phyloP scores from a whole-genome alignment of 2,888 invertebrate species.

The Polymixis flavicincta region DNA sequence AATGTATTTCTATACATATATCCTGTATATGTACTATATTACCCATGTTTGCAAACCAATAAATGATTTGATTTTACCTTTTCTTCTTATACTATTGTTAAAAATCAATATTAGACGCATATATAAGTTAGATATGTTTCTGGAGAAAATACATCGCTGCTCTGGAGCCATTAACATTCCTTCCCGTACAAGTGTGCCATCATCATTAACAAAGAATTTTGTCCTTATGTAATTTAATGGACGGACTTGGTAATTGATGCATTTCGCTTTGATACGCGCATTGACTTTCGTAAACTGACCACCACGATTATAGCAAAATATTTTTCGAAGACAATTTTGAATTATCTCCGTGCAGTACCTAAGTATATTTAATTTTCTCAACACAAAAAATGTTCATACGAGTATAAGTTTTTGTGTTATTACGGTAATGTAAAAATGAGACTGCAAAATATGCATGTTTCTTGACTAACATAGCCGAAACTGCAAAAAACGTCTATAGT shows the following conservation, averaged over 20 bases:
- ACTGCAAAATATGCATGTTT: neutral
- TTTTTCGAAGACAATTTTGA: neutral
- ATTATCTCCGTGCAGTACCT: neutral
- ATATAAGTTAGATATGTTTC: neutral
- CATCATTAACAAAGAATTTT: slow-evolving; percentile 29
- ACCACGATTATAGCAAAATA: neutral
- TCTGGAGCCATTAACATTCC: slow-evolving; percentile 36
- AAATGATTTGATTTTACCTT: too few species aligned
- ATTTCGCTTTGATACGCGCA: neutral
- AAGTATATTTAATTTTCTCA: neutral
- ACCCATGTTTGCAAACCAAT: too few species aligned
- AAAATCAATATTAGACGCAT: neutral
- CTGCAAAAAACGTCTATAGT: neutral
- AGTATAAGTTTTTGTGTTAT: neutral
- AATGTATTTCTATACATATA: too few species aligned
- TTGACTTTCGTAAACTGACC: neutral
- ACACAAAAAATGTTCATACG: neutral
- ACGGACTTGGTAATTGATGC: neutral
- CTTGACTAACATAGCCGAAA: neutral
- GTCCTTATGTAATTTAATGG: slow-evolving; percentile 14
- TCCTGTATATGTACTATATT: too few species aligned
- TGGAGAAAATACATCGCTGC: slow-evolving; percentile 15
- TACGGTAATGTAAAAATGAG: too few species aligned
- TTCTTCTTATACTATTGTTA: neutral
- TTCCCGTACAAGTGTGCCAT: slow-evolving; percentile 6